Base-by-base conservation (phyloP, 2,888 invertebrate species). In the Leptura quadrifasciata region DNA sequence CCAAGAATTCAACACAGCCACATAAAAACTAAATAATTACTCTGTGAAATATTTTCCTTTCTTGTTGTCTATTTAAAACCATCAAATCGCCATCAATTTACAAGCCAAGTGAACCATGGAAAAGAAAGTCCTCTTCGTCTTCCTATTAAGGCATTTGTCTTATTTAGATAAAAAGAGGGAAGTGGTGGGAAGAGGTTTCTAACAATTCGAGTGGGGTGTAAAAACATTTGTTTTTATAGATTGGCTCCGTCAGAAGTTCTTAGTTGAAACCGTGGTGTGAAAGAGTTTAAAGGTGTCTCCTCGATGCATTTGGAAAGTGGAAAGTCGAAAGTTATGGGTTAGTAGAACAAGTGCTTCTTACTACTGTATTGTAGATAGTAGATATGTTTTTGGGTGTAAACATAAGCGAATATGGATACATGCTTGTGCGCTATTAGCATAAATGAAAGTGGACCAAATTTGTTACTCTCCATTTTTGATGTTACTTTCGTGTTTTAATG, bases 101-200 rank as follows among this genome's bases (percentile, higher is more conserved):
- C 12, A 27, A n/a, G 18, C 18, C 61, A n/a, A 61, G 20, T 71
- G 21, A 61, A 47, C 47, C 71, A 21, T 71, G 61, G 61, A 71
- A 71, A 71, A 71, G 71, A 71, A 71, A 71, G 71, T 71, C 39
- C 61, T 2, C 27, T 61, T 47, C 71, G 55, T 71, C 71, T 71
- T 71, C 71, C 71, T 71, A 71, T 70, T 70, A 70, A 70, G 70
- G 58, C 52, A n/a, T 27, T 60, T 65, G 65, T 60, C 61, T 52
- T 20, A 47, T 61, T n/a, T 21, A 35, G 61, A 24, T 15, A 54
- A 39, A 71, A 71, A 69, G 61, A 71, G 20, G 27, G 31, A 54
- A 54, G 35, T 24, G 24, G 69, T 70, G 69, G 69, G 69, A 71
- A 52, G 61, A 52, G 47, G 65, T 60, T 71, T 61, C 52, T 52